Evolutionary conservation across 2,797 vertebrate species (phyloP), one percentile per base, ranked within the genome.

Genomic region (Ispidina picta): DNA sequence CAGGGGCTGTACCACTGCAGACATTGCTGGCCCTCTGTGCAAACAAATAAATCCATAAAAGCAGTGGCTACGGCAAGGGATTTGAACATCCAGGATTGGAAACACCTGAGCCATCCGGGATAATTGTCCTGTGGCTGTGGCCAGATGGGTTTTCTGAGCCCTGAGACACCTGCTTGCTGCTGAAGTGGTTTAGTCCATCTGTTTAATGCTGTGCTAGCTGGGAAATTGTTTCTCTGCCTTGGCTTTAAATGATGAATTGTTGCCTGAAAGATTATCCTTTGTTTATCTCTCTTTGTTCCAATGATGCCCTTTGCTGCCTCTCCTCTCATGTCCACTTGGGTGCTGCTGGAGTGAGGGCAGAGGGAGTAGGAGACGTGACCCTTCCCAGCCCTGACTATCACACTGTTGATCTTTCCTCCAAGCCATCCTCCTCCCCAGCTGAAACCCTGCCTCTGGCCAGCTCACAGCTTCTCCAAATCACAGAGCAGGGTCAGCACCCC

Each of bases 111-210:
- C 49, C 52, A 31, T 22, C 4, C 2, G 1, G 54, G 35, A 41
- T 39, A 48, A 68, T 56, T 15, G 0, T 44, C 62, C 55, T 8
- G 41, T 46, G 60, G 49, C 75, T 8, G 0, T 14, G 72, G 43
- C 43, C 3, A 5, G 28, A 26, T 48, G 71, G 41, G 28, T 76
- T 86, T 82, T 39, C 60, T 69, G 59, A 76, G 71, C 54, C 66
- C 54, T 2, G 21, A 52, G 77, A 49, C 65, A 86, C 89, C 84
- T 73, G 77, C 81, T 88, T 73, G 71, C 62, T 2, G 5, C 76
- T 49, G 39, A 74, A 95, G 70, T 94, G 92, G 92, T 96, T 96
- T 54, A 89, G 86, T 58, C 95, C 95, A 63, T 92, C 76, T 82
- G 52, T 69, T 90, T 88, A 90, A 86, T 92, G 78, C 71, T 86